Evolutionary conservation across 2,797 vertebrate species (phyloP).

Genomic region (Spondyliosoma cantharus): DNA sequence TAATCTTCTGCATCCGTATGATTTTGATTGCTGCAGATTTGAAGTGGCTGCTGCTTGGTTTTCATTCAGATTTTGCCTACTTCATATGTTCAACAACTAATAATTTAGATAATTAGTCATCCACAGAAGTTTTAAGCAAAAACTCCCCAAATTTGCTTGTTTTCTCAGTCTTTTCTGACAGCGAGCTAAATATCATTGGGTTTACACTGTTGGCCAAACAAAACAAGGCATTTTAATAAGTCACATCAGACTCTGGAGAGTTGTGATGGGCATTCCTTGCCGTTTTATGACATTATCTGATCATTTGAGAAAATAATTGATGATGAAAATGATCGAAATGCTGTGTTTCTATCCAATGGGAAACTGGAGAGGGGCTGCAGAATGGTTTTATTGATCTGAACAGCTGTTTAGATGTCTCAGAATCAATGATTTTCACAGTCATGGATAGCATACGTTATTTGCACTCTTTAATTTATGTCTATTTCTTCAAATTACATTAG

Average conservation of each 20-base stretch:
- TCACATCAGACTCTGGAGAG: background rate
- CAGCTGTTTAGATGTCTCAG: background rate
- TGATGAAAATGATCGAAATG: too few species aligned
- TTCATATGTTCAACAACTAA: background rate
- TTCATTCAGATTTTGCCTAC: background rate
- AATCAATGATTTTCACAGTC: slow-evolving; percentile 11
- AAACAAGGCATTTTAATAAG: background rate
- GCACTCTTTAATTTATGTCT: background rate
- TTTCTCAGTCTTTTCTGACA: background rate
- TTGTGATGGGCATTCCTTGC: background rate
- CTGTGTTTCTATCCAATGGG: background rate
- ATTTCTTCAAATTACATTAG: slow-evolving; percentile 5
- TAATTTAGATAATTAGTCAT: too few species aligned
- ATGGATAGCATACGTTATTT: background rate
- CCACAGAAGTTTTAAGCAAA: too few species aligned
- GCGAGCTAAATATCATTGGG: background rate
- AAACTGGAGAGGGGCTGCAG: background rate
- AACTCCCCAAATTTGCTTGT: background rate
- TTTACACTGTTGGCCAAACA: background rate
- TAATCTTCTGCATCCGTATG: background rate
- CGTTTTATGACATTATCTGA: too few species aligned
- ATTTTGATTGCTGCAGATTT: background rate
- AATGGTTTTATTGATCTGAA: background rate
- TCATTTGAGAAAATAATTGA: too few species aligned
- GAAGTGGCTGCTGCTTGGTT: background rate